These are phyloP conservation scores for Colletes latitarsis DNA, from an alignment of 1,140 invertebrate genomes.

Conservation along the genomic window DNA sequence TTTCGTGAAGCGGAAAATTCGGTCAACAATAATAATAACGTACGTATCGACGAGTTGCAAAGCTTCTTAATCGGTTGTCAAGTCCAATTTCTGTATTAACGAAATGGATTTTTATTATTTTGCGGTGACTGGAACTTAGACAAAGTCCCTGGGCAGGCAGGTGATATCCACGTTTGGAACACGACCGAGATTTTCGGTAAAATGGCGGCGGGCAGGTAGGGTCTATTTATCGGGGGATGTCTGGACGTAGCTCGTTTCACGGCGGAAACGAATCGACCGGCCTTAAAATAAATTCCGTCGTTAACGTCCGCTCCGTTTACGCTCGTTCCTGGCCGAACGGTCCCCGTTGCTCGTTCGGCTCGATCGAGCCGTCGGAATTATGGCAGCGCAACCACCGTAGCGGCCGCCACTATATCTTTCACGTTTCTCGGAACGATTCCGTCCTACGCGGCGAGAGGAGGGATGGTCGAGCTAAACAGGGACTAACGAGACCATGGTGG, in stretches of 20 bases:
- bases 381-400: not conserved
- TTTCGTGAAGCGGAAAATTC: constrained; percentile 5
- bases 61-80: not conserved
- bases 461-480: constrained; percentile 6
- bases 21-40: constrained; percentile 4
- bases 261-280: not conserved
- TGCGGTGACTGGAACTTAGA: too few species aligned
- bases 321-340: not conserved
- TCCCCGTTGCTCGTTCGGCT: not conserved
- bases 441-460: not conserved
- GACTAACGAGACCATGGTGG: constrained; percentile 60
- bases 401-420: not conserved
- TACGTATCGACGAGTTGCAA: not conserved
- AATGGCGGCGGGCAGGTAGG: too few species aligned
- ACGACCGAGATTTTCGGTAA: not conserved
- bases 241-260: not conserved
- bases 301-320: constrained; percentile 8
- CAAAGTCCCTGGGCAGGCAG: too few species aligned
- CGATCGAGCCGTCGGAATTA: constrained; percentile 4
- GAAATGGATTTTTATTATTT: too few species aligned
- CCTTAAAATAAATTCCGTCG: constrained; percentile 17
- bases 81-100: too few species aligned
- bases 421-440: constrained; percentile 14
- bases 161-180: not conserved
- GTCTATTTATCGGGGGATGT: not conserved